phyloP scores from a whole-genome alignment of 1,140 invertebrate genomes.

The Formica exsecta region DNA sequence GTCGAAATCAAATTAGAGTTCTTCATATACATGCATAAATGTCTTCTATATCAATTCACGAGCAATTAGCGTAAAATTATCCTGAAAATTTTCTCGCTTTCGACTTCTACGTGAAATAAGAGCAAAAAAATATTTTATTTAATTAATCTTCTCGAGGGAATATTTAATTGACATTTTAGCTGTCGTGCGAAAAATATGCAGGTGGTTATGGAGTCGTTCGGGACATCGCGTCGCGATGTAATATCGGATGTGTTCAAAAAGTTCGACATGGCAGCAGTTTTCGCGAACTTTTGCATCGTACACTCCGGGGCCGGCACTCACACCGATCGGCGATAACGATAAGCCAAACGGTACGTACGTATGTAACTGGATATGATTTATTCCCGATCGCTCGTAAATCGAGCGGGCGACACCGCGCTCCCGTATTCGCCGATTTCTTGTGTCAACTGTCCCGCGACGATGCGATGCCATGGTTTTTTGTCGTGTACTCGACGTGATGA shows the following conservation, averaged over 20 bases:
- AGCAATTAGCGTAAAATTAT: background rate
- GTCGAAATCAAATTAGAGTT: background rate
- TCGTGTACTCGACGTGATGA: background rate
- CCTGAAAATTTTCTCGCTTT: background rate
- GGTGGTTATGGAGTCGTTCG: conserved; percentile 32
- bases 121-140: background rate
- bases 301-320: conserved; percentile 21
- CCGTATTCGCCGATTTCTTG: conserved; percentile 64
- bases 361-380: conserved; percentile 69
- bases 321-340: conserved; percentile 70
- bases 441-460: conserved; percentile 60
- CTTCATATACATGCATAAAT: background rate
- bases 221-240: conserved; percentile 20
- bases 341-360: conserved; percentile 40
- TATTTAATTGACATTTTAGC: conserved; percentile 17
- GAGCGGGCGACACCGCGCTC: conserved; percentile 8
- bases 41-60: background rate
- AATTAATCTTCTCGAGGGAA: background rate
- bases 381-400: conserved; percentile 71
- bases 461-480: conserved; percentile 56
- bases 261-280: conserved; percentile 42
- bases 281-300: conserved; percentile 36
- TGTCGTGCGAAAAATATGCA: conserved; percentile 13
- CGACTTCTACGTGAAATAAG: background rate
- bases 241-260: conserved; percentile 43